phyloP scores from a whole-genome alignment of 1,140 invertebrate species.

The Odontomachus brunneus region DNA sequence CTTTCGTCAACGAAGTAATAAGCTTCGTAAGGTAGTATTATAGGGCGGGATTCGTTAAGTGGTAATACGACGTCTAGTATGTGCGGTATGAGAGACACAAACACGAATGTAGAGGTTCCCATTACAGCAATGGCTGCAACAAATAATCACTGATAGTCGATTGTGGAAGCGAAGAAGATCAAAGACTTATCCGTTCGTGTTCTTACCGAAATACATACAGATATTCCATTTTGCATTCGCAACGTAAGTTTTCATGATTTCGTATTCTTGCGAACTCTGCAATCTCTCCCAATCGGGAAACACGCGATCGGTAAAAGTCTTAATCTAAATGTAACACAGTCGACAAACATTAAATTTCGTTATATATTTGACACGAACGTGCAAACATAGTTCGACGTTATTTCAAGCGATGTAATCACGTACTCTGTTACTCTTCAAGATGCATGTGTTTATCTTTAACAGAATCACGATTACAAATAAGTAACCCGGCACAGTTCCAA shows the following conservation, averaged over 20 bases:
- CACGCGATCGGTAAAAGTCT: neutral
- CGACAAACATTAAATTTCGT: constrained; percentile 6
- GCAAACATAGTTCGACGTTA: too few relatives aligned
- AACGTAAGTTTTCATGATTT: constrained; percentile 21
- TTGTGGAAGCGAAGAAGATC: neutral
- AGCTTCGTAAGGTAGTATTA: neutral
- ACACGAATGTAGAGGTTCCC: neutral
- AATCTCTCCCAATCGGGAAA: neutral
- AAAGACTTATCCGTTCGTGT: too few relatives aligned
- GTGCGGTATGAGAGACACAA: neutral
- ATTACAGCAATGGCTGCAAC: neutral
- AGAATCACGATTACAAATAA: neutral
- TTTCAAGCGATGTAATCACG: neutral
- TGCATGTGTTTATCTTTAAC: neutral
- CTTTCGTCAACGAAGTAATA: constrained; percentile 28
- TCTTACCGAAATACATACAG: neutral
- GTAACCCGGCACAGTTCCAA: neutral
- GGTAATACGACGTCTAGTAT: constrained; percentile 16
- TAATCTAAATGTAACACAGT: constrained; percentile 6
- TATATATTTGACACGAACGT: neutral
- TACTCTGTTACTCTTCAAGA: neutral
- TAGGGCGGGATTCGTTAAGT: constrained; percentile 13
- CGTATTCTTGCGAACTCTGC: neutral
- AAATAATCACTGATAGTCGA: neutral
- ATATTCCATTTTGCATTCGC: neutral